phyloP scores from a whole-genome alignment of 2,113 vertebrate species.

The Cyrtonyx montezumae region DNA sequence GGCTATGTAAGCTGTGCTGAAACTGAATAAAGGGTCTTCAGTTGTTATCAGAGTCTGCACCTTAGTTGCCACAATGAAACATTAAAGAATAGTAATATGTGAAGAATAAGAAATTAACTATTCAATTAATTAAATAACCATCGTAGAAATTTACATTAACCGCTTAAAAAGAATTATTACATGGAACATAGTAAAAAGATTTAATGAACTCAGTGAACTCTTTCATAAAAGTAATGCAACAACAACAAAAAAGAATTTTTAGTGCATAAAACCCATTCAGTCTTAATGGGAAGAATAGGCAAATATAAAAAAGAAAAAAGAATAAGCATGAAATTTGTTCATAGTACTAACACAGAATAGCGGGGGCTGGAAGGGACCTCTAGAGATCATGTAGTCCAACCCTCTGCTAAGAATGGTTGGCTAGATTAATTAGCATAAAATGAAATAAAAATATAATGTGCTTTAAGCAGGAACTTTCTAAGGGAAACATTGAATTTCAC shows the following conservation, averaged over 20 bases:
- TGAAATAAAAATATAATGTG: constrained; percentile 39
- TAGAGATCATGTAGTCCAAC: no score
- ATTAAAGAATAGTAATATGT: neutral
- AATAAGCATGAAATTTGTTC: constrained; percentile 5
- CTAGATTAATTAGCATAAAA: constrained; percentile 39
- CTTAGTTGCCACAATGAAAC: neutral
- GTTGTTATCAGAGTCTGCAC: no score
- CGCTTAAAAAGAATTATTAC: neutral
- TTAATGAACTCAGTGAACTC: neutral
- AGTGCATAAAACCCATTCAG: neutral
- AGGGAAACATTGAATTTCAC: constrained; percentile 1
- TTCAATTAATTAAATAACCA: neutral
- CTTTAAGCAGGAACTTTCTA: constrained; percentile 1
- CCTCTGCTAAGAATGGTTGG: neutral
- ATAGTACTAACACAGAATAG: neutral
- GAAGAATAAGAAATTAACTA: neutral
- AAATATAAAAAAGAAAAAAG: constrained; percentile 27
- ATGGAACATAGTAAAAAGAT: neutral
- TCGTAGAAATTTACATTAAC: neutral
- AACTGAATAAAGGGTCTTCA: no score
- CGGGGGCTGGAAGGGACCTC: no score
- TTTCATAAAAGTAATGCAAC: neutral
- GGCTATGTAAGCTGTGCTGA: no score
- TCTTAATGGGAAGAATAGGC: neutral
- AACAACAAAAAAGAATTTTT: neutral